phyloP scores from a whole-genome alignment of 1,140 invertebrate genomes.

The Harpegnathos saltator region DNA sequence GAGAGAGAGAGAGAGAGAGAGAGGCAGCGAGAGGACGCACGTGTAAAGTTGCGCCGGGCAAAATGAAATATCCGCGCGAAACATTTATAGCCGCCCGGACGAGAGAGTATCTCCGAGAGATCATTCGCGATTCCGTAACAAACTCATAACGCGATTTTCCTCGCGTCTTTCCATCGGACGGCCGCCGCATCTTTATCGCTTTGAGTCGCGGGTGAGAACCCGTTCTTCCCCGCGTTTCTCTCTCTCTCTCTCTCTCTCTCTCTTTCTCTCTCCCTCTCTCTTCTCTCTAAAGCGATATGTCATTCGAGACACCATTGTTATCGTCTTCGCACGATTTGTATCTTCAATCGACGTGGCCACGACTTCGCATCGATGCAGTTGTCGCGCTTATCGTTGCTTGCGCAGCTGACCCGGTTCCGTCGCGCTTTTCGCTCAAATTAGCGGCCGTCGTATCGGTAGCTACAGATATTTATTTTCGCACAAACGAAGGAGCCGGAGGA shows the following conservation, averaged over 20 bases:
- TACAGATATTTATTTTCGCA: conserved; percentile 8
- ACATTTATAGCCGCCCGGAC: conserved; percentile 45
- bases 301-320: not conserved
- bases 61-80: conserved; percentile 50
- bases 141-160: conserved; percentile 37
- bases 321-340: conserved; percentile 2
- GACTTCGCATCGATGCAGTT: conserved; percentile 30
- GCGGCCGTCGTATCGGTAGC: not conserved
- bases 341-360: conserved; percentile 14
- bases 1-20: too few species aligned
- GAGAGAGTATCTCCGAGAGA: conserved; percentile 12
- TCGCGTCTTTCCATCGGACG: not conserved
- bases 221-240: not conserved
- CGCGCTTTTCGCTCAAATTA: conserved; percentile 29
- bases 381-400: conserved; percentile 43
- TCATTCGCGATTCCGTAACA: conserved; percentile 34
- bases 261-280: too few species aligned
- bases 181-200: not conserved
- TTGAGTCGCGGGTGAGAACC: not conserved
- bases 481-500: not conserved
- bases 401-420: conserved; percentile 38
- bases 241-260: not conserved
- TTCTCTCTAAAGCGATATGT: too few species aligned
- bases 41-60: conserved; percentile 31
- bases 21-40: too few species aligned